These are phyloP conservation scores for Phaethornis superciliosus DNA, from an alignment of 2,113 vertebrate genomes.

Conservation along the genomic window DNA sequence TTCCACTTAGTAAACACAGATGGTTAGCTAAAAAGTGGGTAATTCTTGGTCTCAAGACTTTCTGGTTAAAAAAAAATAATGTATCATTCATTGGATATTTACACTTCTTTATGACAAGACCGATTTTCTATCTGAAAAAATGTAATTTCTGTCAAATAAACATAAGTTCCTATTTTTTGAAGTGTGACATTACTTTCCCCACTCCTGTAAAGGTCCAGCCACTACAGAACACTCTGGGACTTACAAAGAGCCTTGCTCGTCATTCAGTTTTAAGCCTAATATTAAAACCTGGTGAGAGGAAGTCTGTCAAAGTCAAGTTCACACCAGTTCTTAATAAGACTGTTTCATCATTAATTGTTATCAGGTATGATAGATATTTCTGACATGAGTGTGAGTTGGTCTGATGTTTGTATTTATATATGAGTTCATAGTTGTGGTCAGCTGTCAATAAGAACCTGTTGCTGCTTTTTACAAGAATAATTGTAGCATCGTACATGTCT, in stretches of 20 bases:
- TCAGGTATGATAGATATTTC: slow-evolving; percentile 86
- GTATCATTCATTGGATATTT: not conserved
- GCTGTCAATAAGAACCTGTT: not conserved
- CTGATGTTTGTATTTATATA: not conserved
- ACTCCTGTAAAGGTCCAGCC: slow-evolving; percentile 79
- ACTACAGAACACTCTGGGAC: slow-evolving; percentile 81
- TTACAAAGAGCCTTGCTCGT: slow-evolving; percentile 82
- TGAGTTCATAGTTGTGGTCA: not conserved
- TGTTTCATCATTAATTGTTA: slow-evolving; percentile 90
- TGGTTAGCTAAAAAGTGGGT: not conserved
- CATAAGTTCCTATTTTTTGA: not conserved
- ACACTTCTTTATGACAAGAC: not conserved
- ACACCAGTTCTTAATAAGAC: slow-evolving; percentile 90
- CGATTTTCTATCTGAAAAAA: not conserved
- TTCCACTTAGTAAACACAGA: not conserved
- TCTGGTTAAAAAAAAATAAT: not conserved
- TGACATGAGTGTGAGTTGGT: not conserved
- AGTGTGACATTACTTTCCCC: not conserved
- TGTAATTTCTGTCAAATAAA: not conserved
- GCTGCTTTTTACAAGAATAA: not conserved
- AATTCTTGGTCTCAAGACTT: not conserved
- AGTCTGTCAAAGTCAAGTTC: slow-evolving; percentile 89
- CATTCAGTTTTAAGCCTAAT: slow-evolving; percentile 88
- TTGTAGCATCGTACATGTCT: not conserved
- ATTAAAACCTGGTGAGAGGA: slow-evolving; percentile 90